Evolutionary conservation across 2,888 invertebrate genomes (phyloP).

Genomic region (Nineta flava): DNA sequence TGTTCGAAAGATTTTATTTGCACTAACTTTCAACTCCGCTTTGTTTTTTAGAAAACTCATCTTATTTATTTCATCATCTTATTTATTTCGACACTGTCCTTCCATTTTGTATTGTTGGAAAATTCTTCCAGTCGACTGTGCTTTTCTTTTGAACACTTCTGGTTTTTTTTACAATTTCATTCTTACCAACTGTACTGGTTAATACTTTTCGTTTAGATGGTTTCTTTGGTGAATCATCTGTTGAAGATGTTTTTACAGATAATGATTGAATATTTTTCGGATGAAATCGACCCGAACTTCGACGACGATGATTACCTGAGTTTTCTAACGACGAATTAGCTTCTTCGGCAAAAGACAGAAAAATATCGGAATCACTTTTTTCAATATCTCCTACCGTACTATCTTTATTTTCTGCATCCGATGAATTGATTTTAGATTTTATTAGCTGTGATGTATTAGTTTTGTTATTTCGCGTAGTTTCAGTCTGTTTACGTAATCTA

Average conservation of each 20-base stretch:
- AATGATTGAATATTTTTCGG: neutral
- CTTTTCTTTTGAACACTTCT: neutral
- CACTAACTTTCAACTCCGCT: too few relatives aligned
- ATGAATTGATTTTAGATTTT: neutral
- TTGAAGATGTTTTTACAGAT: neutral
- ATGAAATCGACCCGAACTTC: neutral
- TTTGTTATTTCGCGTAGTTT: neutral
- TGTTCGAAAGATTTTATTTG: too few relatives aligned
- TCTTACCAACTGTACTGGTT: neutral
- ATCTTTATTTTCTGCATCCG: too few relatives aligned
- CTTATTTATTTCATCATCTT: too few relatives aligned
- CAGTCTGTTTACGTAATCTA: too few relatives aligned
- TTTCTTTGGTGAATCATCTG: too few relatives aligned
- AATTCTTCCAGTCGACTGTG: neutral
- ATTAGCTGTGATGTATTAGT: neutral
- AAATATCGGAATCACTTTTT: too few relatives aligned
- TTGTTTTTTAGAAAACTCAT: too few relatives aligned
- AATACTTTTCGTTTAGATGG: neutral
- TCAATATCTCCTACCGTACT: too few relatives aligned
- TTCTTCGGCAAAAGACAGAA: too few relatives aligned
- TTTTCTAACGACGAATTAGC: too few relatives aligned
- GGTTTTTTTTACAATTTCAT: neutral
- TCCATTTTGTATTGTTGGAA: slow-evolving; percentile 1
- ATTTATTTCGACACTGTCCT: neutral
- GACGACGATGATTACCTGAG: neutral